Evolutionary conservation across 2,797 vertebrate genomes (phyloP).

Genomic region (Muscicapa striata): DNA sequence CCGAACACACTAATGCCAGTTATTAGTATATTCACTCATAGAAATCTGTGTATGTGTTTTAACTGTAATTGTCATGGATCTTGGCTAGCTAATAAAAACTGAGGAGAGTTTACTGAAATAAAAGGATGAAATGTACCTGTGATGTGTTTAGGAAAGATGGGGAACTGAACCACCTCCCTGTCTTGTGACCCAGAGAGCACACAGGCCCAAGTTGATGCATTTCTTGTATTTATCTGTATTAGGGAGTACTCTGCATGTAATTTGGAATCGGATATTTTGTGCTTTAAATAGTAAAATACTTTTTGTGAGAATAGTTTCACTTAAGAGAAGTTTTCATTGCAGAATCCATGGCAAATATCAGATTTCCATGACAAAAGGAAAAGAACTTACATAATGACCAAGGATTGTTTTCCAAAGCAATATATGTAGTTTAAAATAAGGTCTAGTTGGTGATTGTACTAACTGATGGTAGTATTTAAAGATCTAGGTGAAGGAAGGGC

Average conservation of each 20-base stretch:
- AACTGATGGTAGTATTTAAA: background rate
- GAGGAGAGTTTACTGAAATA: background rate
- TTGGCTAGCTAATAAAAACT: background rate
- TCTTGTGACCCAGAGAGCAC: background rate
- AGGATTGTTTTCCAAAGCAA: background rate
- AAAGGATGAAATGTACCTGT: background rate
- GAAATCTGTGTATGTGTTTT: background rate
- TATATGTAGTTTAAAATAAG: background rate
- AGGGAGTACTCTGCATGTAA: background rate
- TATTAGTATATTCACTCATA: background rate
- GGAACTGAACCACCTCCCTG: background rate
- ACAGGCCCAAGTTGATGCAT: background rate
- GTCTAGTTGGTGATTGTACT: background rate
- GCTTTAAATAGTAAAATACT: background rate
- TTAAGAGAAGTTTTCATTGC: background rate
- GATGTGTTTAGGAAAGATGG: background rate
- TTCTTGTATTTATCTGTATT: background rate
- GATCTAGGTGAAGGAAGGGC: background rate
- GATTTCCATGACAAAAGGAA: constrained; percentile 33
- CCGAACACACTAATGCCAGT: background rate
- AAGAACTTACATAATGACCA: background rate
- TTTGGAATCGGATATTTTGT: background rate
- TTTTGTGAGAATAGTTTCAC: background rate
- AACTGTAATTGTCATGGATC: background rate
- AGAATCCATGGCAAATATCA: constrained; percentile 13